phyloP scores from a whole-genome alignment of 2,888 invertebrate species.

The Scaptomyza flava region DNA sequence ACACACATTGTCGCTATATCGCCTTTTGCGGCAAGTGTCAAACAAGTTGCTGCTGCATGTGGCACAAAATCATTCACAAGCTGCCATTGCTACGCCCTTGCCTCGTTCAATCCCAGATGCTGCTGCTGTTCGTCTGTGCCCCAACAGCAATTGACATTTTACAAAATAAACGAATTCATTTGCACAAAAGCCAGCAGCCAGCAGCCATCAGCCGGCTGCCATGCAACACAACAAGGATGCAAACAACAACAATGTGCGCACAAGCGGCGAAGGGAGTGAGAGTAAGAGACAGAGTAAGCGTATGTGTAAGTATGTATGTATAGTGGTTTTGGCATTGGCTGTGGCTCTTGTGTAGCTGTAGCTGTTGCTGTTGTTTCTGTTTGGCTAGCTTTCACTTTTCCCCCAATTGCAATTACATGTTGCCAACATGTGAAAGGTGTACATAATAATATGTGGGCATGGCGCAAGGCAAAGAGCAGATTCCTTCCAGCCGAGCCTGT shows the following conservation, averaged over 20 bases:
- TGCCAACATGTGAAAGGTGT: conserved; percentile 79
- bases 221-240: conserved; percentile 27
- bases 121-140: conserved; percentile 31
- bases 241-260: conserved; percentile 32
- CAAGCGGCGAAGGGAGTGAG: not conserved
- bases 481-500: conserved; percentile 5
- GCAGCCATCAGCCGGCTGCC: conserved; percentile 30
- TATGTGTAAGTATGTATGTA: conserved; percentile 43
- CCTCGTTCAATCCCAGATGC: conserved; percentile 1
- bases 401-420: conserved; percentile 76
- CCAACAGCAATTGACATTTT: conserved; percentile 77
- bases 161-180: conserved; percentile 80
- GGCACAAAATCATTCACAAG: conserved; percentile 56
- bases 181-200: conserved; percentile 66
- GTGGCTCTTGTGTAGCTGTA: conserved; percentile 13
- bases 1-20: conserved; percentile 15
- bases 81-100: conserved; percentile 10
- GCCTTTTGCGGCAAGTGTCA: conserved; percentile 65
- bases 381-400: conserved; percentile 67
- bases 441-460: conserved; percentile 69
- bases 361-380: conserved; percentile 11
- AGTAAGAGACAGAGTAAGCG: not conserved
- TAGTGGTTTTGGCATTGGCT: conserved; percentile 58
- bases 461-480: conserved; percentile 19
- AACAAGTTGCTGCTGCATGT: conserved; percentile 52